Base-by-base conservation (phyloP, 2,888 invertebrate genomes). In the Yponomeuta evonymella region DNA sequence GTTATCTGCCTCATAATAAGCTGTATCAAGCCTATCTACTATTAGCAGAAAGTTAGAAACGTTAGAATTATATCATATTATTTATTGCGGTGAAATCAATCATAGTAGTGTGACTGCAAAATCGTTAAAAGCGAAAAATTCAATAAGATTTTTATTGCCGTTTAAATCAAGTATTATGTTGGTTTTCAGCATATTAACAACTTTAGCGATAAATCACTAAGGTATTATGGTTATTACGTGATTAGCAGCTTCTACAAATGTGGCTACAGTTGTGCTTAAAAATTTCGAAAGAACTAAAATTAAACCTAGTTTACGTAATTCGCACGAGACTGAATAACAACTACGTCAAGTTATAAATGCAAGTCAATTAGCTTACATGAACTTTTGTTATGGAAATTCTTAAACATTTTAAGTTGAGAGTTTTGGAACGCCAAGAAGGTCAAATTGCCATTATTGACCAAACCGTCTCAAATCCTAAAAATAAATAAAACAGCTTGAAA, bases 81-180 rank as follows among this genome's bases (percentile, higher is more conserved):
- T 67, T 67, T 67, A 67, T 43, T 67, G 43, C 15, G 15, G 12
- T n/a, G n/a, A 67, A 67, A 67, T 67, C 67, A 43, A 67, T 67
- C 23, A 67, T 12, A 4, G 6, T 8, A 23, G 48, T 23, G 15
- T 43, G 48, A 58, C 15, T 15, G 51, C 43, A 43, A 43, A 43
- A 48, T 3, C 9, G 36, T 67, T 67, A 48, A 43, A 36, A 36
- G n/a, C 33, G 36, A 67, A 67, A 48, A 67, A 43, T 48, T 23
- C 67, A 43, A 65, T 33, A 65, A 33, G 65, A 65, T 10, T 2
- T n/a, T 64, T 64, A 64, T 64, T 10, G 33, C 65, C 1, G n/a
- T 23, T 64, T 33, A 65, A 65, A 65, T 30, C 33, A n/a, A 29
- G 12, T 29, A 6, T 64, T 29, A 30, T 8, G 30, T 65, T 23